Conservation (phyloP, 1,140 invertebrate species). For the Bombyx mori region DNA sequence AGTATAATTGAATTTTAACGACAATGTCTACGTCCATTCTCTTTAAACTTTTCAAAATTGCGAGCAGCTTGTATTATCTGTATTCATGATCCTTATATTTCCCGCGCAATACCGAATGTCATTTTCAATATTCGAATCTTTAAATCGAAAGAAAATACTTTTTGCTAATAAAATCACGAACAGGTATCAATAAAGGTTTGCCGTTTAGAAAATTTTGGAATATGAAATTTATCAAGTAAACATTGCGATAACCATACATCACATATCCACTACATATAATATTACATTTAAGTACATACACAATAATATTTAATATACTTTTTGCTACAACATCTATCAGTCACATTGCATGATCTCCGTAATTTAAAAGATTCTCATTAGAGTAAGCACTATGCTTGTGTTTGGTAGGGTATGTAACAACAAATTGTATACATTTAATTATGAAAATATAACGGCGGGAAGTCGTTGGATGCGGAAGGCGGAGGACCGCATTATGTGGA, state of each 20-base stretch:
- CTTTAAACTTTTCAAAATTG: too few relatives aligned
- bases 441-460: not conserved
- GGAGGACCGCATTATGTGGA: not conserved
- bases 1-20: too few relatives aligned
- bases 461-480: not conserved
- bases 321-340: constrained; percentile 14
- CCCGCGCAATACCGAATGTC: too few relatives aligned
- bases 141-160: too few relatives aligned
- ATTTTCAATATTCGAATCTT: too few relatives aligned
- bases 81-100: too few relatives aligned
- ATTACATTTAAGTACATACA: constrained; percentile 5
- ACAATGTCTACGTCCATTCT: too few relatives aligned
- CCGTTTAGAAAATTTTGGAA: too few relatives aligned
- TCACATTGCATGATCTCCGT: constrained; percentile 10
- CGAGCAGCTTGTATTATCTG: too few relatives aligned
- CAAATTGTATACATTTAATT: not conserved
- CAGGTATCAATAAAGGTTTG: too few relatives aligned
- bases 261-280: constrained; percentile 2
- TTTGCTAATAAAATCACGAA: too few relatives aligned
- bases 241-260: not conserved
- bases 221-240: too few relatives aligned
- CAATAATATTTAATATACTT: constrained; percentile 9
- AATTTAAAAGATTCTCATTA: not conserved
- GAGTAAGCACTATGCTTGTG: not conserved
- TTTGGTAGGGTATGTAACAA: not conserved